Conservation (phyloP, 1,140 invertebrate genomes). For the Ceratina calcarata region DNA sequence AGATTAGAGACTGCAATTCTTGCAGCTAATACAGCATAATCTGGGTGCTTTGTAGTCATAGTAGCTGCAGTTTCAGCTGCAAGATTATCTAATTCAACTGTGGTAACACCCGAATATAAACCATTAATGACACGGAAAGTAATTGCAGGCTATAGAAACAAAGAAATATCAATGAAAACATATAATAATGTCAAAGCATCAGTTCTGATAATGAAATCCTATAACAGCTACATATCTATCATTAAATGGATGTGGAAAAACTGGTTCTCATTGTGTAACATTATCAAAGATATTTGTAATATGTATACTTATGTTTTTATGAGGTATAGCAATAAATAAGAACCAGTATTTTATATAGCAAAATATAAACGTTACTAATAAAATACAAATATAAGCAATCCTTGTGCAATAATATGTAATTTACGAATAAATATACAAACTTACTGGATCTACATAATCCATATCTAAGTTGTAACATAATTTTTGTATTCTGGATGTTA, state of each 20-base stretch:
- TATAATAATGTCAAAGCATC: too few species aligned
- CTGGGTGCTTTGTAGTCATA: slow-evolving; percentile 97
- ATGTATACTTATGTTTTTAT: neutral
- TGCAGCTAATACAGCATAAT: slow-evolving; percentile 97
- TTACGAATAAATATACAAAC: slow-evolving; percentile 64
- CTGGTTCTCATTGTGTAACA: slow-evolving; percentile 81
- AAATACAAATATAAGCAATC: neutral
- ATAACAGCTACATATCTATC: too few species aligned
- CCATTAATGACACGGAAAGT: slow-evolving; percentile 95
- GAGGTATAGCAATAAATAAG: neutral
- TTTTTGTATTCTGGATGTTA: slow-evolving; percentile 96
- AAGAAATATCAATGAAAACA: neutral
- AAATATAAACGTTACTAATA: neutral
- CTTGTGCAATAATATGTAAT: neutral
- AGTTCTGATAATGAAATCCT: too few species aligned
- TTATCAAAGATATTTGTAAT: neutral
- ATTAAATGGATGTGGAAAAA: neutral
- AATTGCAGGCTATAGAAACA: slow-evolving; percentile 85
- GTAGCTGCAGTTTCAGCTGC: slow-evolving; percentile 98
- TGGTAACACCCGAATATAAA: slow-evolving; percentile 97
- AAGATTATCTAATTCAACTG: slow-evolving; percentile 97
- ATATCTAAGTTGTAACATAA: slow-evolving; percentile 97
- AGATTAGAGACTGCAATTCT: slow-evolving; percentile 98
- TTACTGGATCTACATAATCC: slow-evolving; percentile 97
- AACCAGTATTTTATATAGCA: neutral